These are phyloP conservation scores for Crossocerus cetratus DNA, from an alignment of 2,888 invertebrate species.

Conservation along the genomic window DNA sequence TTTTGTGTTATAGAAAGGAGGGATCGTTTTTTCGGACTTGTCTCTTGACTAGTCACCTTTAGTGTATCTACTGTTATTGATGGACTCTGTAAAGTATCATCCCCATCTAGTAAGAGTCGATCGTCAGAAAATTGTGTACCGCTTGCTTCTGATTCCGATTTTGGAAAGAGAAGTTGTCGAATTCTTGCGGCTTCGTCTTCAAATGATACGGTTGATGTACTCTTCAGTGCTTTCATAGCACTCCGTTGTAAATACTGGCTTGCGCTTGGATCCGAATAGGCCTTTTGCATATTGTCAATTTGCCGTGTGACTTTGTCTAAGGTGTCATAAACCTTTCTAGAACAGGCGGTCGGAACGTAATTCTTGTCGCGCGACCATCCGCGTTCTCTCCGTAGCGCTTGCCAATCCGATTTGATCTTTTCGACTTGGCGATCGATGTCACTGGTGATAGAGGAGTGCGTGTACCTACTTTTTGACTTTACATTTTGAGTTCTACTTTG, in stretches of 20 bases:
- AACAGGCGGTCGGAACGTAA: slow-evolving; percentile 15
- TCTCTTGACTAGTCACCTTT: not conserved
- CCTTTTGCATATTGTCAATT: slow-evolving; percentile 45
- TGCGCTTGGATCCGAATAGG: slow-evolving; percentile 28
- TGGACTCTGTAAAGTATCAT: no score
- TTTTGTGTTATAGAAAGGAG: not conserved
- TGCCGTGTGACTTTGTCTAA: slow-evolving; percentile 48
- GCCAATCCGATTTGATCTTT: slow-evolving; percentile 56
- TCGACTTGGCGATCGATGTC: slow-evolving; percentile 39
- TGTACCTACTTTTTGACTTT: not conserved
- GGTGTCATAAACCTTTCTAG: slow-evolving; percentile 49
- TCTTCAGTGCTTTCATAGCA: slow-evolving; percentile 14
- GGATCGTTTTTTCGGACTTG: not conserved
- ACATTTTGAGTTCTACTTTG: not conserved
- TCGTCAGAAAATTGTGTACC: no score
- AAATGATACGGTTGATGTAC: slow-evolving; percentile 1
- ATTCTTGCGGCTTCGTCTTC: slow-evolving; percentile 26
- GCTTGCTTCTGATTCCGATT: not conserved
- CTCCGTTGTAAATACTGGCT: slow-evolving; percentile 35
- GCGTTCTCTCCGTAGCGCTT: slow-evolving; percentile 11
- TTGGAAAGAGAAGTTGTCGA: slow-evolving; percentile 37
- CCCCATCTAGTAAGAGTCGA: no score
- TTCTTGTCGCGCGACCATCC: slow-evolving; percentile 29
- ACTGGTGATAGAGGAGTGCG: not conserved
- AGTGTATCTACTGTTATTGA: no score